Conservation (phyloP, 2,888 invertebrate species). For the Pterostichus madidus region DNA sequence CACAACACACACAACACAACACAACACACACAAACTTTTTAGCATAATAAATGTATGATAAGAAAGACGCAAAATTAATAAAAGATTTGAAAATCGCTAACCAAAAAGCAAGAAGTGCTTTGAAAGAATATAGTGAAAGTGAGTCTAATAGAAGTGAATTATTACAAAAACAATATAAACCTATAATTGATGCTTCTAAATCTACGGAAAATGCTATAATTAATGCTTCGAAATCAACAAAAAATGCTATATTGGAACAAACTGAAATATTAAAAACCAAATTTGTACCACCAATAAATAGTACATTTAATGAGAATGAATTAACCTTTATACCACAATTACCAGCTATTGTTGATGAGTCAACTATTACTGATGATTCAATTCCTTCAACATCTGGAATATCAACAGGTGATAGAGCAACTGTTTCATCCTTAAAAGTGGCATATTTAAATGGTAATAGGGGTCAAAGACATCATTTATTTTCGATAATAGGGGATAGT, state of each 20-base stretch:
- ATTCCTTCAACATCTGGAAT: too few relatives aligned
- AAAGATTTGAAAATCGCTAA: neutral
- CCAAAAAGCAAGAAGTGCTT: neutral
- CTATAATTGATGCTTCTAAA: neutral
- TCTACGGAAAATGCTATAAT: neutral
- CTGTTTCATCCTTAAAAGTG: too few relatives aligned
- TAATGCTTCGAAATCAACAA: neutral
- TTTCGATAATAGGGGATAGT: neutral
- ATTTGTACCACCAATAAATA: neutral
- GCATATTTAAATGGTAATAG: too few relatives aligned
- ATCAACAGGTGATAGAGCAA: too few relatives aligned
- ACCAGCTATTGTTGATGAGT: slow-evolving; percentile 2
- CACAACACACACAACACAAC: too few relatives aligned
- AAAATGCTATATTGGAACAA: neutral
- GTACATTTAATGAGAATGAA: too few relatives aligned
- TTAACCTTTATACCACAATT: too few relatives aligned
- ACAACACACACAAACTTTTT: slow-evolving; percentile 4
- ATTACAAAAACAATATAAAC: neutral
- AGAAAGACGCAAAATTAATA: neutral
- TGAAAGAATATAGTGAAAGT: neutral
- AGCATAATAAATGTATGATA: neutral
- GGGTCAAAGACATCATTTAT: too few relatives aligned
- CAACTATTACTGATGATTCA: neutral
- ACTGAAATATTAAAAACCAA: neutral
- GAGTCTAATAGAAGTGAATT: neutral